A percentile compares a stretch with the other conserved stretches of the same genome.
phyloP scores from a whole-genome alignment of 2,888 invertebrate genomes.

The Drosophila multiciliata region DNA sequence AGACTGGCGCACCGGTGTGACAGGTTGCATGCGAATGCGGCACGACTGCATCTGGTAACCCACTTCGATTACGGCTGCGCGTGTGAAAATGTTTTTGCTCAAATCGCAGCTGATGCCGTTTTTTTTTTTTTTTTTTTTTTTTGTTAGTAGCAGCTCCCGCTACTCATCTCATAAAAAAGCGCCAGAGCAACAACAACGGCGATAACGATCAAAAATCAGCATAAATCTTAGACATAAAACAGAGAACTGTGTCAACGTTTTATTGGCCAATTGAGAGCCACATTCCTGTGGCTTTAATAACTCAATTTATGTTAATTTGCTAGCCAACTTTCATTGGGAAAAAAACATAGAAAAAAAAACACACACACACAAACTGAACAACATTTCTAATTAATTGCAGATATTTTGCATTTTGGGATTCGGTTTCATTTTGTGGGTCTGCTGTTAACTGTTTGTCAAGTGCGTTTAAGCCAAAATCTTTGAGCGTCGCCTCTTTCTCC shows the following conservation, averaged over 20 bases:
- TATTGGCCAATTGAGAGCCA: slow-evolving; percentile 40
- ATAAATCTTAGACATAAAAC: slow-evolving; percentile 57
- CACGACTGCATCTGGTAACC: slow-evolving; percentile 79
- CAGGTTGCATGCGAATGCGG: slow-evolving; percentile 77
- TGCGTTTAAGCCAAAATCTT: slow-evolving; percentile 28
- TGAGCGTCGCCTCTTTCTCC: slow-evolving; percentile 17
- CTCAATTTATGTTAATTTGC: slow-evolving; percentile 61
- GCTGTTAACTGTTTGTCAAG: slow-evolving; percentile 21
- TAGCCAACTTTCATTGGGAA: slow-evolving; percentile 62
- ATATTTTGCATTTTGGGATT: slow-evolving; percentile 53
- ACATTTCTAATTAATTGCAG: slow-evolving; percentile 52
- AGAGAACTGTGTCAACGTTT: slow-evolving; percentile 62
- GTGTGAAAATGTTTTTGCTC: slow-evolving; percentile 66
- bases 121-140: not conserved
- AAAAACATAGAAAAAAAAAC: slow-evolving; percentile 4
- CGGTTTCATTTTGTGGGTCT: slow-evolving; percentile 36
- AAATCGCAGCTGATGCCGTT: slow-evolving; percentile 27
- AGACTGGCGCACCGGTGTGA: slow-evolving; percentile 62
- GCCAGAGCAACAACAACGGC: slow-evolving; percentile 26
- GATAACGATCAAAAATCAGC: slow-evolving; percentile 53
- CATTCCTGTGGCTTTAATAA: slow-evolving; percentile 72
- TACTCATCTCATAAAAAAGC: slow-evolving; percentile 49
- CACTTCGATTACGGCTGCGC: slow-evolving; percentile 75
- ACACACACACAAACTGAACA: not conserved
- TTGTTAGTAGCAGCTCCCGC: slow-evolving; percentile 41